These are phyloP conservation scores for Parapristionchus giblindavisi DNA, from an alignment of 2,888 invertebrate species.

Conservation along the genomic window DNA sequence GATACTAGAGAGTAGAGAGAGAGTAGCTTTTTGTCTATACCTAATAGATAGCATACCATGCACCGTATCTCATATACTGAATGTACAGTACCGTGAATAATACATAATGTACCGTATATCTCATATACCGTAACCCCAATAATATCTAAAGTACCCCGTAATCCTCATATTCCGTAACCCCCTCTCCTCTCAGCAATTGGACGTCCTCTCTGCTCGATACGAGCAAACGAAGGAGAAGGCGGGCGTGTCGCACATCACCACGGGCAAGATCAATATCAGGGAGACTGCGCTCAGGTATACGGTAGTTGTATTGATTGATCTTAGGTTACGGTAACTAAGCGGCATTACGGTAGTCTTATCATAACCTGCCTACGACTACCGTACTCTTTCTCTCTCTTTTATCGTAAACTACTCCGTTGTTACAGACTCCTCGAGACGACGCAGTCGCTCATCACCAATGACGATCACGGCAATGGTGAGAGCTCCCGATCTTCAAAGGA, in stretches of 20 bases:
- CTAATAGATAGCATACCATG: too few relatives aligned
- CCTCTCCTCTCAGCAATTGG: constrained; percentile 33
- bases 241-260: neutral
- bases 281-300: constrained; percentile 16
- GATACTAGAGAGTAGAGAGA: too few relatives aligned
- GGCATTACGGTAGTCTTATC: neutral
- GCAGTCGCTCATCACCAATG: neutral
- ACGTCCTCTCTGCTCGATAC: constrained; percentile 18
- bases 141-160: too few relatives aligned
- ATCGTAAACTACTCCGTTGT: neutral
- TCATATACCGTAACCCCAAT: too few relatives aligned
- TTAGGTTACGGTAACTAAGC: neutral
- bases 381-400: too few relatives aligned
- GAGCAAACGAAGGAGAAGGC: constrained; percentile 23
- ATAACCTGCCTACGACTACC: neutral
- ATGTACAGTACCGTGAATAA: too few relatives aligned
- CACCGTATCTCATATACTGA: too few relatives aligned
- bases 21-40: too few relatives aligned
- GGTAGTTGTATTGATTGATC: constrained; percentile 7
- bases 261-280: constrained; percentile 16
- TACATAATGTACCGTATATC: too few relatives aligned
- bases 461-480: too few relatives aligned
- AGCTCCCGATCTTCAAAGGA: neutral
- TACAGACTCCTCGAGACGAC: constrained; percentile 4
- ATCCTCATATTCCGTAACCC: too few relatives aligned